These are phyloP conservation scores for Melinaea marsaeus DNA, from an alignment of 2,888 invertebrate species.

Conservation along the genomic window DNA sequence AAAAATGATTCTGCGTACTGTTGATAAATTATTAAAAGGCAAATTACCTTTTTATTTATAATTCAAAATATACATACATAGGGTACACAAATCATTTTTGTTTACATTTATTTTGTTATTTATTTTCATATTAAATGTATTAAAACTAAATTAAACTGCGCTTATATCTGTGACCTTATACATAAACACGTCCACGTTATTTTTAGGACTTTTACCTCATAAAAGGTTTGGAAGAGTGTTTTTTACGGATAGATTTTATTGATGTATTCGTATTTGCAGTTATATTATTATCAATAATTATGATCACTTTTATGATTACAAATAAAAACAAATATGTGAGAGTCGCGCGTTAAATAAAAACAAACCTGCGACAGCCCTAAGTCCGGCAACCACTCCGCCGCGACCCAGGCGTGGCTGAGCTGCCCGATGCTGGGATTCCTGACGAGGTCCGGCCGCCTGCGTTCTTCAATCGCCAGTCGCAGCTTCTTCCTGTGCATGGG, in stretches of 20 bases:
- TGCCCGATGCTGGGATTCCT: constrained; percentile 92
- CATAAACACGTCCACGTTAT: too few relatives aligned
- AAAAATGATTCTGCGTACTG: constrained; percentile 94
- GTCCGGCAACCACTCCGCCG: constrained; percentile 94
- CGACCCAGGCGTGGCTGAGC: constrained; percentile 95
- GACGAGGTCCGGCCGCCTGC: constrained; percentile 90
- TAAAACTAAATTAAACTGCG: too few relatives aligned
- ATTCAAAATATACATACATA: too few relatives aligned
- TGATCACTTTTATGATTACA: background rate
- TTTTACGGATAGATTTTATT: background rate
- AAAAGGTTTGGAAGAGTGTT: background rate
- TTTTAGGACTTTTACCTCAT: too few relatives aligned
- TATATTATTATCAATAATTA: too few relatives aligned
- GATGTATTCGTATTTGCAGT: too few relatives aligned
- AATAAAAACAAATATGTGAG: background rate
- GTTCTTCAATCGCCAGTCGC: constrained; percentile 94
- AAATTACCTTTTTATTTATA: too few relatives aligned
- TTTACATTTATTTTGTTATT: too few relatives aligned
- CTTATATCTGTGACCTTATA: too few relatives aligned
- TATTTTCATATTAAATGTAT: too few relatives aligned
- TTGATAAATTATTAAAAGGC: constrained; percentile 28
- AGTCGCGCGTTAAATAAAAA: background rate
- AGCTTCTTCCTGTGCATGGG: constrained; percentile 96
- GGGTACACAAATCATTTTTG: too few relatives aligned
- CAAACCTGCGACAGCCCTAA: constrained; percentile 88